Evolutionary conservation across 2,888 invertebrate species (phyloP).

Genomic region (Dasypolia templi): DNA sequence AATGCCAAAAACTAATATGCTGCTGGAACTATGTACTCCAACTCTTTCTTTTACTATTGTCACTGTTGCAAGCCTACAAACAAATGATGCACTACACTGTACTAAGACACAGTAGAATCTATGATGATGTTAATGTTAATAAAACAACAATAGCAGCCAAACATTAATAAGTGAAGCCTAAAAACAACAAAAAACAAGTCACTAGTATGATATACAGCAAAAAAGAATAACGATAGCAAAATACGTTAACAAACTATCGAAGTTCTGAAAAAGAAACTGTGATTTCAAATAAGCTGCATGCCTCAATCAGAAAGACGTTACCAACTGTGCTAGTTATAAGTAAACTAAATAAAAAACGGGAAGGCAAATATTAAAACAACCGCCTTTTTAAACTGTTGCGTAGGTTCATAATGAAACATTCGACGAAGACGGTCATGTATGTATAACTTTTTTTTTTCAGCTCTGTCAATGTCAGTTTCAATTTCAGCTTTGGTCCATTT

Average conservation of each 20-base stretch:
- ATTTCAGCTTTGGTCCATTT: not conserved
- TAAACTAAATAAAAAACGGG: constrained; percentile 18
- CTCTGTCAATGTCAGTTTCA: too few relatives aligned
- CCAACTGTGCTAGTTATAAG: not conserved
- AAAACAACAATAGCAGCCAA: constrained; percentile 52
- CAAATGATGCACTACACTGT: not conserved
- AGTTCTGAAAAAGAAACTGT: constrained; percentile 6
- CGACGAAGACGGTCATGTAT: not conserved
- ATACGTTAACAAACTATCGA: constrained; percentile 6
- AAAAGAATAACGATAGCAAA: constrained; percentile 33
- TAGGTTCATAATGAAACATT: not conserved
- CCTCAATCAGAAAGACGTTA: constrained; percentile 16
- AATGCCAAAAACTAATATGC: not conserved
- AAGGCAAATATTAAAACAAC: constrained; percentile 42
- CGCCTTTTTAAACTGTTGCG: not conserved
- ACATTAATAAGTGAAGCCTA: constrained; percentile 50
- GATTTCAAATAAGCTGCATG: constrained; percentile 48
- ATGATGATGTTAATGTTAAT: constrained; percentile 29
- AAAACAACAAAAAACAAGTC: constrained; percentile 28
- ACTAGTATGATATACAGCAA: constrained; percentile 2
- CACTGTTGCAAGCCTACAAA: not conserved
- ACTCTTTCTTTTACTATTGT: too few relatives aligned
- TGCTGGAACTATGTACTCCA: not conserved
- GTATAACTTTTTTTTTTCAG: too few relatives aligned
- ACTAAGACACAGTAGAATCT: not conserved